phyloP scores from a whole-genome alignment of 2,888 invertebrate species.

The Notodonta ziczac region DNA sequence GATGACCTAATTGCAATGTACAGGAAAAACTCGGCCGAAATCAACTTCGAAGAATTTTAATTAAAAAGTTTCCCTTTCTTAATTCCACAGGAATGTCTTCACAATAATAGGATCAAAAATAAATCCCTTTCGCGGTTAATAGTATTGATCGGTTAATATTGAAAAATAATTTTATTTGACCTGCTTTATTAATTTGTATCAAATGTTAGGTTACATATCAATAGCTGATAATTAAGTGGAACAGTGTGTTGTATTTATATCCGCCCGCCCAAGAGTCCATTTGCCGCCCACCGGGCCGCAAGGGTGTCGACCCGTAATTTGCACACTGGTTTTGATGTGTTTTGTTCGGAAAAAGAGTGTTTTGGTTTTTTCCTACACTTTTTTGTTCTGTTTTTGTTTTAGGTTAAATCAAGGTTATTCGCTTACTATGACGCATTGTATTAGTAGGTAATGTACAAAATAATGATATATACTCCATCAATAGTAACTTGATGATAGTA shows the following conservation, averaged over 20 bases:
- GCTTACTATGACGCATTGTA: too few species aligned
- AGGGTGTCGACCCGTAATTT: constrained; percentile 66
- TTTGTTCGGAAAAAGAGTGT: constrained; percentile 42
- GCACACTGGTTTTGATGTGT: constrained; percentile 53
- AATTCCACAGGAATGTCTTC: neutral
- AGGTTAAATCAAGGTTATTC: neutral
- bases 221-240: constrained; percentile 66
- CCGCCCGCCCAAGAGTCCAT: constrained; percentile 65
- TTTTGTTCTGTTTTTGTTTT: neutral
- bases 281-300: constrained; percentile 67
- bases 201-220: constrained; percentile 44
- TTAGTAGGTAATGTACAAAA: too few species aligned
- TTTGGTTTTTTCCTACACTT: neutral
- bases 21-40: neutral
- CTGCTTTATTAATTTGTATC: neutral
- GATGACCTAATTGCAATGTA: constrained; percentile 1
- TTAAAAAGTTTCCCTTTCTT: neutral
- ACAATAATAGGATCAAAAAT: neutral
- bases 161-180: neutral
- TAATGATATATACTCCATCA: too few species aligned
- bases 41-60: neutral
- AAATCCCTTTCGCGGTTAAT: neutral
- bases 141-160: neutral
- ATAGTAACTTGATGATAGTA: too few species aligned
- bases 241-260: constrained; percentile 68